Conservation (phyloP, 1,140 invertebrate species). For the Apis dorsata region DNA sequence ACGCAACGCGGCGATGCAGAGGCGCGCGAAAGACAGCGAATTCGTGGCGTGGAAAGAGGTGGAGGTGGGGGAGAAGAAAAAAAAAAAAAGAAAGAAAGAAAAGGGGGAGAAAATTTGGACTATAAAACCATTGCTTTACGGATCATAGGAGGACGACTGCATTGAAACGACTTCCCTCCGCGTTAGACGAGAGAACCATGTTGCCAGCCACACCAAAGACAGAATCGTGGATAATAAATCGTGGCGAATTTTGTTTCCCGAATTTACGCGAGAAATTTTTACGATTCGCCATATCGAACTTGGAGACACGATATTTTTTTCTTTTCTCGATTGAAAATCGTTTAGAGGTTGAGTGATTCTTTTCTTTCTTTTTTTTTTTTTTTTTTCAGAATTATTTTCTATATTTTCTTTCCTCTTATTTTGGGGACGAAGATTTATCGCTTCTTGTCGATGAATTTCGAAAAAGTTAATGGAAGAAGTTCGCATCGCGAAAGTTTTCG, state of each 20-base stretch:
- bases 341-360: background rate
- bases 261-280: constrained; percentile 30
- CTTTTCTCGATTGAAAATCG: background rate
- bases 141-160: constrained; percentile 62
- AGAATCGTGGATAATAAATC: constrained; percentile 27
- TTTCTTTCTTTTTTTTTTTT: too few species aligned
- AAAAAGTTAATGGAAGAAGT: constrained; percentile 23
- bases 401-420: background rate
- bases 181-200: background rate
- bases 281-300: constrained; percentile 5
- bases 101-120: constrained; percentile 45
- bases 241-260: background rate
- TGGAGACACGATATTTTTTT: background rate
- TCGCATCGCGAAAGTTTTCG: background rate
- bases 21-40: constrained; percentile 24
- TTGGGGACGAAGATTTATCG: background rate
- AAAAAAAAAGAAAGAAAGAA: constrained; percentile 19
- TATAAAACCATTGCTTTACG: constrained; percentile 66
- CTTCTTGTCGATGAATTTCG: background rate
- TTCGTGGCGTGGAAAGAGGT: constrained; percentile 31
- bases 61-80: constrained; percentile 19
- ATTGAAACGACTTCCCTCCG: constrained; percentile 50
- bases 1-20: constrained; percentile 33
- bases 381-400: background rate
- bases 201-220: constrained; percentile 12